Conservation (phyloP, 2,113 vertebrate genomes). For the Cebus imitator region DNA sequence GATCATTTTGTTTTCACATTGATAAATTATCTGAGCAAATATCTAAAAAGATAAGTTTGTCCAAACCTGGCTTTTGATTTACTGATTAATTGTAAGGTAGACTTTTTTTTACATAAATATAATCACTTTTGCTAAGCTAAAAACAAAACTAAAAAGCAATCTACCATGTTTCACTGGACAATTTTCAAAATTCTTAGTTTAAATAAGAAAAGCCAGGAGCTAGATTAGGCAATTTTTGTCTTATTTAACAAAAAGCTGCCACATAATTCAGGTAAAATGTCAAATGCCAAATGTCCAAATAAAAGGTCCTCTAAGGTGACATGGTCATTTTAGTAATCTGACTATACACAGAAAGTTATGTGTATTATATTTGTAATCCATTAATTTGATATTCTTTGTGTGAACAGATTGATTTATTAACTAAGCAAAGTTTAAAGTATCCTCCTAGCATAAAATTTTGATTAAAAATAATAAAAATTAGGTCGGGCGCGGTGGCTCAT, state of each 20-base stretch:
- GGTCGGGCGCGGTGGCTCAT: neutral
- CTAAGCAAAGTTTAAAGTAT: neutral
- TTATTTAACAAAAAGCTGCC: neutral
- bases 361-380: neutral
- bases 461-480: neutral
- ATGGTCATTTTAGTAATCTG: neutral
- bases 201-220: neutral
- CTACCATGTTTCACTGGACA: neutral
- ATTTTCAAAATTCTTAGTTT: neutral
- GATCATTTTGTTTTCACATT: neutral
- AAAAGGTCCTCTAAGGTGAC: neutral
- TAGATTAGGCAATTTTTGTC: neutral
- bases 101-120: neutral
- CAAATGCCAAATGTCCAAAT: neutral
- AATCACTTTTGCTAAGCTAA: neutral
- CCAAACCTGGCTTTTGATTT: neutral
- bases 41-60: neutral
- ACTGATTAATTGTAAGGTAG: neutral
- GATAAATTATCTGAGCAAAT: neutral
- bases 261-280: conserved; percentile 24
- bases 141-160: neutral
- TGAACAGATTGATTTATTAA: neutral
- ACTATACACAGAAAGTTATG: neutral
- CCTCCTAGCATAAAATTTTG: neutral
- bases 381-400: neutral